Conservation (phyloP, 2,113 vertebrate species). For the Sinocyclocheilus rhinocerous region DNA sequence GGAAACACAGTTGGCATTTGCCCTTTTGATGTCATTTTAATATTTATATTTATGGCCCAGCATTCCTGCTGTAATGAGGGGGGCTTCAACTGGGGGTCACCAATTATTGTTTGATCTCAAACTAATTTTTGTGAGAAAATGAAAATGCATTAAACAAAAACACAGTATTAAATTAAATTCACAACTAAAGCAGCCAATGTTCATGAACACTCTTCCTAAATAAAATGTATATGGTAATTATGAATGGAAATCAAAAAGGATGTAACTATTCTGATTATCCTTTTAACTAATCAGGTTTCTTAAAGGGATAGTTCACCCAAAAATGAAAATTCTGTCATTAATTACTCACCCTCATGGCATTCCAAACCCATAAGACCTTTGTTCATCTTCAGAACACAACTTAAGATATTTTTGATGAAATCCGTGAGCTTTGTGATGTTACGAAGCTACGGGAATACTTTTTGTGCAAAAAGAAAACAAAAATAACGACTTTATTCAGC, state of each 20-base stretch:
- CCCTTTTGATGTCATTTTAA: neutral
- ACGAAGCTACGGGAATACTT: too few relatives aligned
- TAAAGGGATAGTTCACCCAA: neutral
- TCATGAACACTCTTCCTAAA: neutral
- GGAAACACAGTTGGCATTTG: slow-evolving; percentile 19
- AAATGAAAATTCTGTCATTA: too few relatives aligned
- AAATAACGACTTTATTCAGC: too few relatives aligned
- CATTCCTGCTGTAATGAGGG: neutral
- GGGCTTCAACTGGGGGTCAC: neutral
- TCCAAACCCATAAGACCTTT: too few relatives aligned
- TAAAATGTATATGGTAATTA: neutral
- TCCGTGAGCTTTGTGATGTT: too few relatives aligned
- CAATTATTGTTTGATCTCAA: neutral
- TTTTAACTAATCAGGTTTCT: neutral
- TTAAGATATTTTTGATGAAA: too few relatives aligned
- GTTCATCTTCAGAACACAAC: too few relatives aligned
- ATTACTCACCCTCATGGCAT: too few relatives aligned
- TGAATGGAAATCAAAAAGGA: neutral
- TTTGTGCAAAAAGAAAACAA: too few relatives aligned
- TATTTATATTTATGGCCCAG: neutral
- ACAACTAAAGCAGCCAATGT: neutral
- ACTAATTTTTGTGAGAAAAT: neutral
- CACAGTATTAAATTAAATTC: neutral
- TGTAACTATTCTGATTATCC: too few relatives aligned
- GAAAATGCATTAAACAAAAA: slow-evolving; percentile 9